phyloP scores from a whole-genome alignment of 1,140 invertebrate species.

The Diprion similis region DNA sequence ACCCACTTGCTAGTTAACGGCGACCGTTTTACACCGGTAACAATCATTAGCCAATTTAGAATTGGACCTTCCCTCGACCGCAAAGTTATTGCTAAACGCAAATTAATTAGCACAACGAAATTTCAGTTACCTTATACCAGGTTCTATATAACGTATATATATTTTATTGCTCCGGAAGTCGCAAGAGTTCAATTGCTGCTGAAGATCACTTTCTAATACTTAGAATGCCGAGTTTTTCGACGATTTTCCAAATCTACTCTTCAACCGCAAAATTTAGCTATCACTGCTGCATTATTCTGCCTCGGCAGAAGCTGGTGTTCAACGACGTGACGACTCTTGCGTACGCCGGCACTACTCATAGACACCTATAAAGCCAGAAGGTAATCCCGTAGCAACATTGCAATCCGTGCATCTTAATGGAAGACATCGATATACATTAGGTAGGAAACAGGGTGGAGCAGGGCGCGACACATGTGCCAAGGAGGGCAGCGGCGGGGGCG shows the following conservation, averaged over 20 bases:
- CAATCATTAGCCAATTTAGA: neutral
- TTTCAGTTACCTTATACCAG: no score
- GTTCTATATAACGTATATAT: no score
- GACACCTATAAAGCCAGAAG: slow-evolving; percentile 5
- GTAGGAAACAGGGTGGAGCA: slow-evolving; percentile 46
- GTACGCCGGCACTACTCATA: no score
- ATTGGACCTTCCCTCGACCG: neutral
- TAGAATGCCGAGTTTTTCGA: no score
- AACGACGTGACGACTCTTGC: no score
- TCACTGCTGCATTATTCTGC: no score
- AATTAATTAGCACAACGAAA: neutral
- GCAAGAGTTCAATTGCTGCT: neutral
- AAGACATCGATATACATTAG: slow-evolving; percentile 56
- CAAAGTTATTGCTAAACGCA: neutral
- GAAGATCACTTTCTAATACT: neutral
- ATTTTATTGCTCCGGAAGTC: no score
- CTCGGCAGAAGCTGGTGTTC: no score
- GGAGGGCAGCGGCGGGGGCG: slow-evolving; percentile 19
- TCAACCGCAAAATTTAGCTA: neutral
- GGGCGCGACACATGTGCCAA: neutral
- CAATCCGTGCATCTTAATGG: slow-evolving; percentile 34
- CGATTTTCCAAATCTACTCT: neutral
- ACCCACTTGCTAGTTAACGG: neutral
- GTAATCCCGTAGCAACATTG: slow-evolving; percentile 32
- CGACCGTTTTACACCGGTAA: neutral